phyloP scores from a whole-genome alignment of 1,140 invertebrate genomes.

The Cotesia glomerata region DNA sequence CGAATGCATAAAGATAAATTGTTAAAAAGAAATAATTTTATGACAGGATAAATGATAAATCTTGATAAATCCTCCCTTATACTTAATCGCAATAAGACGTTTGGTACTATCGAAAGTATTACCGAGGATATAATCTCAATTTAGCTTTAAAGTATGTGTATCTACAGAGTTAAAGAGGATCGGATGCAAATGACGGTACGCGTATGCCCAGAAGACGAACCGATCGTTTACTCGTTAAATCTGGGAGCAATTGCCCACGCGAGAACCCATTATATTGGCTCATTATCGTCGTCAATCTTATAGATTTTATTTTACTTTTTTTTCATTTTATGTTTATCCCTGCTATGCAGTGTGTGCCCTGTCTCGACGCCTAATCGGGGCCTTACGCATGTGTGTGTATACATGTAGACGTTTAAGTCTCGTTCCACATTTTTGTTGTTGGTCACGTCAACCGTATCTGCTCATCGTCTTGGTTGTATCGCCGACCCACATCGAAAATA shows the following conservation, averaged over 20 bases:
- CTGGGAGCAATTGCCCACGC: constrained; percentile 9
- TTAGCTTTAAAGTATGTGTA: not conserved
- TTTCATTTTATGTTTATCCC: not conserved
- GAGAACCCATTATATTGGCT: constrained; percentile 20
- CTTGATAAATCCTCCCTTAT: too few species aligned
- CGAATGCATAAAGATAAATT: too few species aligned
- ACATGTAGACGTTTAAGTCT: not conserved
- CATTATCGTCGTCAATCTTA: constrained; percentile 9
- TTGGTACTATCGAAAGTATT: not conserved
- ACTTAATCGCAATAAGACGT: too few species aligned
- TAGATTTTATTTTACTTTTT: not conserved
- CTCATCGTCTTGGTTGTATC: not conserved
- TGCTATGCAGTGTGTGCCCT: not conserved
- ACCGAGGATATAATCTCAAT: constrained; percentile 16
- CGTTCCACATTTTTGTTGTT: not conserved
- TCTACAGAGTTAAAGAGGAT: too few species aligned
- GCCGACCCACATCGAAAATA: not conserved
- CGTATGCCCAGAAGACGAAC: not conserved
- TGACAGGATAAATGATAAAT: too few species aligned
- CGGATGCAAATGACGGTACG: constrained; percentile 7
- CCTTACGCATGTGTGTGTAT: not conserved
- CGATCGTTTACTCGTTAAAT: constrained; percentile 14
- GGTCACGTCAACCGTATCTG: too few species aligned
- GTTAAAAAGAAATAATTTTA: too few species aligned
- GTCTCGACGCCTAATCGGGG: not conserved